Conservation (phyloP, 2,888 invertebrate genomes). For the Apodemia hepburni region DNA sequence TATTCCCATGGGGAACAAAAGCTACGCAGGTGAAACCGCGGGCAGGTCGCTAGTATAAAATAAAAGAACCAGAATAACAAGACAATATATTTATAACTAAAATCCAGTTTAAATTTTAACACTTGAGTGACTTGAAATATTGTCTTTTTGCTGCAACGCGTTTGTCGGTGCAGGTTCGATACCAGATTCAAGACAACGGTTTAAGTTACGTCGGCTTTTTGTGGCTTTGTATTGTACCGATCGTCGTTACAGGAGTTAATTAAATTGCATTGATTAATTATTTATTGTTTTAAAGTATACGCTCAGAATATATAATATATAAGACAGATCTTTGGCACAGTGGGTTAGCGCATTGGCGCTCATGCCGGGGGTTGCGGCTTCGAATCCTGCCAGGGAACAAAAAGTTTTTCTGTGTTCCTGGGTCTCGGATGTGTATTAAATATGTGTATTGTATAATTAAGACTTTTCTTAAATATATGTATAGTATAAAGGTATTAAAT, state of each 20-base stretch:
- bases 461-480: too few species aligned
- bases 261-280: conserved; percentile 15
- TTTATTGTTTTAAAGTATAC: not conserved
- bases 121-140: not conserved
- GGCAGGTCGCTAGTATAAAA: not conserved
- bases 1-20: too few species aligned
- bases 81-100: not conserved
- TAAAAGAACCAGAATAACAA: not conserved
- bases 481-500: too few species aligned
- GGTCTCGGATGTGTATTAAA: too few species aligned
- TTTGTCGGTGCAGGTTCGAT: conserved; percentile 14
- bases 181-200: not conserved
- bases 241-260: not conserved
- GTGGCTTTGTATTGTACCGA: not conserved
- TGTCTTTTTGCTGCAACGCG: not conserved
- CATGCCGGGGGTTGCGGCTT: too few species aligned
- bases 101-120: conserved; percentile 16
- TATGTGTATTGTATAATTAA: too few species aligned
- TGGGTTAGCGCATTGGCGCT: too few species aligned
- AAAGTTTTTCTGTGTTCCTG: too few species aligned
- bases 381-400: too few species aligned
- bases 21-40: too few species aligned
- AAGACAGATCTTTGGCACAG: too few species aligned
- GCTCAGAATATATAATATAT: not conserved
- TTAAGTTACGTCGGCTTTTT: conserved; percentile 9